These are phyloP conservation scores for Climacteris rufus DNA, from an alignment of 2,113 vertebrate species.

Conservation along the genomic window DNA sequence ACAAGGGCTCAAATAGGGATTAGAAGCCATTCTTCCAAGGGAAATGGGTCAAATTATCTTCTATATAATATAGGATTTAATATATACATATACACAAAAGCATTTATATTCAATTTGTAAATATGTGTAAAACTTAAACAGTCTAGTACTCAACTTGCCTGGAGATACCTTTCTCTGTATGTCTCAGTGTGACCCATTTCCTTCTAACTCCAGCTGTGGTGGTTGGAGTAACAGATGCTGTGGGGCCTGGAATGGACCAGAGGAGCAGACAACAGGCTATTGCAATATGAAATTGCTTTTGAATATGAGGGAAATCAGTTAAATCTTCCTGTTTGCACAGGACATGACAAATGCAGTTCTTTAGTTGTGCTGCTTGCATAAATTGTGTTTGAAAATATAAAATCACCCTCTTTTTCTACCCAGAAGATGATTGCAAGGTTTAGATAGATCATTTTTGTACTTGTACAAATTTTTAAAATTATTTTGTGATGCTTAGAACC, in stretches of 20 bases:
- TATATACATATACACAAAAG: background rate
- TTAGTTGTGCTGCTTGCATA: background rate
- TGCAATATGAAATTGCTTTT: background rate
- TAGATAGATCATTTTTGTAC: background rate
- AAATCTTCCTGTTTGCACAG: background rate
- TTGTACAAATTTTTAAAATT: background rate
- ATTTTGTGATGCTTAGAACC: background rate
- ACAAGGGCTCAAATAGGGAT: background rate
- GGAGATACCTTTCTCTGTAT: background rate
- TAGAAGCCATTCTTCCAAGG: background rate
- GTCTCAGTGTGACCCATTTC: background rate
- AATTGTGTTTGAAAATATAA: background rate
- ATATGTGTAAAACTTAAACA: background rate
- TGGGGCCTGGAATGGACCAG: background rate
- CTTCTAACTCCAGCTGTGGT: background rate
- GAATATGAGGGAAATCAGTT: background rate
- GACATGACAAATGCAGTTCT: background rate
- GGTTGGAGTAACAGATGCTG: background rate
- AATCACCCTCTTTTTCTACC: background rate
- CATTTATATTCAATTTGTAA: background rate
- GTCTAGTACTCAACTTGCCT: background rate
- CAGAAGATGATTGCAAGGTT: background rate
- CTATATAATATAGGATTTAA: background rate
- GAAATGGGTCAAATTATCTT: background rate
- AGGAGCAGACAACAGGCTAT: background rate